Evolutionary conservation across 2,888 invertebrate species (phyloP), one percentile per base, ranked within the genome.

Genomic region (Augiades crinisus): DNA sequence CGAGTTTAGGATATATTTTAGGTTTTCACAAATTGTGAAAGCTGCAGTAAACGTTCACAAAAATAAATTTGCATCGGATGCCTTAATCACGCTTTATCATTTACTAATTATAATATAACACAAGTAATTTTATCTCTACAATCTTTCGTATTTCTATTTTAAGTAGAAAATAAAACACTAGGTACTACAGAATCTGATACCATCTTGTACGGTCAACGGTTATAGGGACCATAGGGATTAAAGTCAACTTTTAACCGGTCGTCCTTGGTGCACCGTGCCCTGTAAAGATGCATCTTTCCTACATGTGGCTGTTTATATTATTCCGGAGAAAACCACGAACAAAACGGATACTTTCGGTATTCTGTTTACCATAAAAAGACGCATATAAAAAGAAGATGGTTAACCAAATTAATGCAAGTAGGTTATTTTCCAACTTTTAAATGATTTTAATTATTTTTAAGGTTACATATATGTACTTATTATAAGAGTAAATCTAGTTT

Each of bases 221-320:
- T 43, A 43, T 50, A 50, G 50, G 43, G 36, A 30, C 50, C 41
- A 49, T 30, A 41, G 41, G 50, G 43, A 36, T 30, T 36, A 34
- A 43, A 43, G 14, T 21, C 41, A 19, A 17, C 49, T 49, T 54
- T 58, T 54, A 61, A 78, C 75, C 78, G 78, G 77, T 75, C 71
- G 72, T 75, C 81, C 81, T 83, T 81, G 81, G 67, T 62, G 59
- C 47, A 50, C 21, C 38, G 24, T 34, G 33, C 41, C 17, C 40
- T 41, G 17, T 41, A 40, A 41, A 41, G 49, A 49, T 41, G 24
- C 41, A 24, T 22, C 47, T 49, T 49, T 41, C 17, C 41, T 41
- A 27, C 40, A 33, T 34, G 41, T 3, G 5, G 27, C 19, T 49
- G 49, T 34, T 41, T 49, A 49, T 49, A 41, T 49, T 8, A 33